Conservation (phyloP, 2,888 invertebrate genomes). For the Eupithecia tripunctaria region DNA sequence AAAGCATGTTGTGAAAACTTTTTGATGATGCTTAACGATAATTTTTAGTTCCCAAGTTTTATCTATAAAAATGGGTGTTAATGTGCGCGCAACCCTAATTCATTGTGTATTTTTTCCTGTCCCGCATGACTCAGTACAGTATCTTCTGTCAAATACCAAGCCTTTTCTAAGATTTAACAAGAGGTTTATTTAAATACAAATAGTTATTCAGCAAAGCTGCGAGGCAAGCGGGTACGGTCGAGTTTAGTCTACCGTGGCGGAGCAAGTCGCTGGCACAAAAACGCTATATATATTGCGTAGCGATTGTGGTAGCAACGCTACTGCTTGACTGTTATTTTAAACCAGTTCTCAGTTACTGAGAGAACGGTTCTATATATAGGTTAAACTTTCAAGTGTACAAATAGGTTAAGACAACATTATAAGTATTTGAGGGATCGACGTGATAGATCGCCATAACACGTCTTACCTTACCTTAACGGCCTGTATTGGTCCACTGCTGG, state of each 20-base stretch:
- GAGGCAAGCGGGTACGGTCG: slow-evolving; percentile 14
- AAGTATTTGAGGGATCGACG: neutral
- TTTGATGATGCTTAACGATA: slow-evolving; percentile 34
- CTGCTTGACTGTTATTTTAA: slow-evolving; percentile 16
- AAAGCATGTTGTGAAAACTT: slow-evolving; percentile 34
- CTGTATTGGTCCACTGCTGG: too few relatives aligned
- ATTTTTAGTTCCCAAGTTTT: slow-evolving; percentile 25
- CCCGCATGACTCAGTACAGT: neutral
- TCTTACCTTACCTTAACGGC: too few relatives aligned
- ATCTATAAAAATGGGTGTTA: slow-evolving; percentile 4
- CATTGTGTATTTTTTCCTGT: neutral
- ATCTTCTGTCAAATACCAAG: neutral
- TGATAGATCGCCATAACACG: too few relatives aligned
- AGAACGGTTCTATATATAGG: neutral
- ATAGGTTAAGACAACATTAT: neutral
- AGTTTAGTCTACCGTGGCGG: slow-evolving; percentile 16
- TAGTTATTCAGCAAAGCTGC: slow-evolving; percentile 7
- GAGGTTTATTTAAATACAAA: slow-evolving; percentile 15
- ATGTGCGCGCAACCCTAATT: neutral
- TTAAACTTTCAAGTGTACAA: neutral
- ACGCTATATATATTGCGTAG: slow-evolving; percentile 24
- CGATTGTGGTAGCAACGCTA: slow-evolving; percentile 15
- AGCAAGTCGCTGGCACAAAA: slow-evolving; percentile 27
- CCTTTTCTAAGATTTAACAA: neutral
- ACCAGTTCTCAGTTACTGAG: neutral